Evolutionary conservation across 2,888 invertebrate species (phyloP), one percentile per base, ranked within the genome.

Genomic region (Drosophila koepferae): DNA sequence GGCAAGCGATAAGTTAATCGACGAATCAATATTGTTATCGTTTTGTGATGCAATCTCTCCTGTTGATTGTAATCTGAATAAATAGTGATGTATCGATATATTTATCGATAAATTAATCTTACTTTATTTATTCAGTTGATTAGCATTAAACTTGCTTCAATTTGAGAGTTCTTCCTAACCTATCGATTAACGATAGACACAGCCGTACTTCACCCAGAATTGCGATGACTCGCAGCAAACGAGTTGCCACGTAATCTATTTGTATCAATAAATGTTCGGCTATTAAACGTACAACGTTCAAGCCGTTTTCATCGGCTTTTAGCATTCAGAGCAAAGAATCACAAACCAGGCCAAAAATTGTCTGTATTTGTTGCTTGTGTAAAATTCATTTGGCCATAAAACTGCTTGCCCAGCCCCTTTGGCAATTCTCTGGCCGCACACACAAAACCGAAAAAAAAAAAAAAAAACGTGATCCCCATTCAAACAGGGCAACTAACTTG

Each of bases 331-430:
- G 75, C 59, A 71, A 63, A 65, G 90, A 89, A 88, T 89, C 88
- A 88, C 73, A 89, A 89, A 79, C 80, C 86, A 72, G 83, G 80
- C 90, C 77, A 82, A 85, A 85, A 72, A 72, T 73, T 66, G 66
- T 70, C 68, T 64, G 53, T 23, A 18, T 38, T 41, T 55, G 80
- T 77, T 46, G 73, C 83, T 88, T 63, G 72, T 89, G 75, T 77
- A 80, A 86, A 86, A 86, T 90, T 86, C 90, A 90, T 86, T 86
- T 89, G 80, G 77, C 77, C 58, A 90, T 86, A 86, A 86, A 90
- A 89, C 65, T 72, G 80, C 69, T 75, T 70, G 68, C 48, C 58
- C 58, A 6, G 20, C n/a, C 46, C 46, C 44, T 20, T 9, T 31
- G 41, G 58, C 34, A 10, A 43, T 36, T 38, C 54, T 41, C 54